Base-by-base conservation (phyloP, 2,113 vertebrate species). In the Nerophis ophidion region DNA sequence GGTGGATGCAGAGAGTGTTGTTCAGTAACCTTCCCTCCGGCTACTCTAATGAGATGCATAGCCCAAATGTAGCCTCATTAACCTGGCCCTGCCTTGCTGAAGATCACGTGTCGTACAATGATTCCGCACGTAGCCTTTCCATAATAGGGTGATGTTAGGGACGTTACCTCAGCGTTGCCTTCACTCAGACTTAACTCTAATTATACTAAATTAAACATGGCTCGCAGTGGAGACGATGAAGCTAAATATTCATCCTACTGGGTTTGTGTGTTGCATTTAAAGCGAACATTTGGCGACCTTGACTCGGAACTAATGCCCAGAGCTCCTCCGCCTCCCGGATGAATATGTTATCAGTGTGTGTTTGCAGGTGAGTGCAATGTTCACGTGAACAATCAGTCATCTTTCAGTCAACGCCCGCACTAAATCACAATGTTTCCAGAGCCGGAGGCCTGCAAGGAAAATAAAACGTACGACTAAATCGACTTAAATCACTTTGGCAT, bases 131-230 rank as follows among this genome's bases (percentile, higher is more conserved):
- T 90, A 90, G 93, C 91, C 87, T 89, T 91, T 88, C 84, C 79
- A 81, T 92, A 93, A 94, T 90, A 92, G 91, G 92, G 89, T 93
- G 92, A 93, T 90, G 90, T 92, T 91, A 88, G 91, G 92, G 92
- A 91, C 91, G 71, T 92, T 93, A 93, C 92, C 90, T 91, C 89
- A 60, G 72, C 85, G 80, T 88, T 81, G 86, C 90, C 91, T 93
- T 93, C 90, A 88, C 89, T 87, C 89, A 89, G 90, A 80, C 79
- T 88, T 76, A 26, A 48, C 63, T 74, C 79, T 93, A 93, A 95
- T 92, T 93, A 92, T 90, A 91, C 92, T 92, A 91, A 92, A 95
- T 93, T 90, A 94, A 92, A 91, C 84, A 89, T 81, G 87, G 84
- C 87, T 89, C 65, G n/a, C 58, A 8, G 71, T 68, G 58, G 58